Percentiles rank a stretch among this genome's conserved stretches.
phyloP scores from a whole-genome alignment of 2,888 invertebrate species.

The Metacarcinus magister region DNA sequence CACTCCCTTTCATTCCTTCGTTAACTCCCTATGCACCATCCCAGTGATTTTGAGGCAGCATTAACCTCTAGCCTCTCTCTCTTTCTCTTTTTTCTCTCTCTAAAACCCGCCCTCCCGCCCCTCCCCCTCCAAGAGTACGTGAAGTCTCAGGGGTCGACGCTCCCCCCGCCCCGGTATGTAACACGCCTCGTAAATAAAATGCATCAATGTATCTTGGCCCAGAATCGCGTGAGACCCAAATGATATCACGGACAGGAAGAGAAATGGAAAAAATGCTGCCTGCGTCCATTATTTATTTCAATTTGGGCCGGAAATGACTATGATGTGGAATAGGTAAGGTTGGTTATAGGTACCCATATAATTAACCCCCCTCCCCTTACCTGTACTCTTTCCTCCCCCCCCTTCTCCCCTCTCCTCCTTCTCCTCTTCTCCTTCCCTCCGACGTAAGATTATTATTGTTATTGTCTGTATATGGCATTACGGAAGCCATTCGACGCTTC shows the following conservation, averaged over 20 bases:
- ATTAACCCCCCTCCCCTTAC: too few species aligned
- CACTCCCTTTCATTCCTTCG: not conserved
- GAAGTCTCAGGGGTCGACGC: not conserved
- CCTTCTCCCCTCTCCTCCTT: too few species aligned
- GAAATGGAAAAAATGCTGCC: not conserved
- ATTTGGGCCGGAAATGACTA: not conserved
- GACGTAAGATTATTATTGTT: not conserved
- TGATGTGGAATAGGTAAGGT: not conserved
- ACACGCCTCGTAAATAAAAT: not conserved
- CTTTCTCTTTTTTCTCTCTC: slow-evolving; percentile 6
- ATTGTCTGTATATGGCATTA: not conserved
- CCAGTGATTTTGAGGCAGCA: not conserved
- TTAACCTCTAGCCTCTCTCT: not conserved
- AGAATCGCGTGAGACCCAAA: not conserved
- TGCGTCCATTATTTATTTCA: slow-evolving; percentile 9
- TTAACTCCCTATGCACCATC: not conserved
- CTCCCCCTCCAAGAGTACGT: too few species aligned
- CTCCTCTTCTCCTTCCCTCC: too few species aligned
- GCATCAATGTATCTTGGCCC: not conserved
- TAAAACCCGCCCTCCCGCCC: not conserved
- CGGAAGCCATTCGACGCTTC: not conserved
- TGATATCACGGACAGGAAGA: not conserved
- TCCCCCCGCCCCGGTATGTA: not conserved
- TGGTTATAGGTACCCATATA: not conserved
- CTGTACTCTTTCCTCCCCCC: not conserved